A percentile compares a stretch with the other conserved stretches of the same genome.
Conservation (phyloP, 2,797 vertebrate species). For the Falco novaeseelandiae region DNA sequence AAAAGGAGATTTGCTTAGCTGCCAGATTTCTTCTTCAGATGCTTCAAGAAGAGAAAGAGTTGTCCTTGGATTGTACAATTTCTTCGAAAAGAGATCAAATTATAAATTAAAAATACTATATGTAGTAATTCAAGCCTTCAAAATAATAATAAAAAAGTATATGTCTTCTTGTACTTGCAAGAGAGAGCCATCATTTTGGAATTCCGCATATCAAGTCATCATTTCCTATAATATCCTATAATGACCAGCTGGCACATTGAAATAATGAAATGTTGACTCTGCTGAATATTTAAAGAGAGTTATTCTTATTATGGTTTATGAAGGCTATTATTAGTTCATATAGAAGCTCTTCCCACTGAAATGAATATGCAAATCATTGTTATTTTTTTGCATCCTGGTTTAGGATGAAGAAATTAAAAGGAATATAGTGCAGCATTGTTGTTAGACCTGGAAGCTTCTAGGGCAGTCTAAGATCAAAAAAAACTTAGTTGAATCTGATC, state of each 20-base stretch:
- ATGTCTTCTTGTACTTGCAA: background rate
- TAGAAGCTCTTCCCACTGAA: constrained; percentile 9
- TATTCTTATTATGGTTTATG: background rate
- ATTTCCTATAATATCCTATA: constrained; percentile 48
- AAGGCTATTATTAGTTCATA: constrained; percentile 18
- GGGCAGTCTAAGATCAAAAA: background rate
- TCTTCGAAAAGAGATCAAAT: background rate
- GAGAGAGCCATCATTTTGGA: constrained; percentile 18
- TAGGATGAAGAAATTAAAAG: background rate
- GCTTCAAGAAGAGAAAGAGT: background rate
- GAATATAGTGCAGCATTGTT: background rate
- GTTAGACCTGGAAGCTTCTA: background rate
- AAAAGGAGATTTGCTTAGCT: background rate
- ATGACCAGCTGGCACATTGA: constrained; percentile 41
- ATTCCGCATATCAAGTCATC: constrained; percentile 8
- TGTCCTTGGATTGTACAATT: background rate
- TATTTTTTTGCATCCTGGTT: background rate
- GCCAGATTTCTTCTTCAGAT: background rate
- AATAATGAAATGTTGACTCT: constrained; percentile 61
- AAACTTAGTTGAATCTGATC: background rate
- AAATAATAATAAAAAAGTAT: background rate
- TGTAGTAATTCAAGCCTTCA: background rate
- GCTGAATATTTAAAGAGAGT: constrained; percentile 37
- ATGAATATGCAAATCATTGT: background rate
- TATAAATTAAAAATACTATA: background rate